Conservation (phyloP, 2,888 invertebrate genomes). For the Mythimna impura region DNA sequence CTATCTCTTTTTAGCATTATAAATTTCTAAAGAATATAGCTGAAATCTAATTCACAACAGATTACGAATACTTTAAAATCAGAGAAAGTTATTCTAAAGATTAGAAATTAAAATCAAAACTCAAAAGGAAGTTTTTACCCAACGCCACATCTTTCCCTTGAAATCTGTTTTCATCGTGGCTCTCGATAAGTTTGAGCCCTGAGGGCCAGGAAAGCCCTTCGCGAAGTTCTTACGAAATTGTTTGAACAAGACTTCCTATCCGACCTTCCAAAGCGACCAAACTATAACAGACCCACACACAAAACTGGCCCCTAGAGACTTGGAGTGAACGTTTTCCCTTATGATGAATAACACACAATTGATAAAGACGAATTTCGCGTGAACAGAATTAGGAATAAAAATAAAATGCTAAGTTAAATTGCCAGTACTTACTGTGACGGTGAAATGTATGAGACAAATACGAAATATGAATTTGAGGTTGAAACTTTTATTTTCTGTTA, state of each 20-base stretch:
- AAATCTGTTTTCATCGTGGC: slow-evolving; percentile 70
- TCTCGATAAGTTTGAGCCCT: slow-evolving; percentile 83
- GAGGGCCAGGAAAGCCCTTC: slow-evolving; percentile 80
- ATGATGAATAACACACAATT: slow-evolving; percentile 65
- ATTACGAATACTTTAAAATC: slow-evolving; percentile 21
- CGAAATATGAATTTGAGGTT: slow-evolving; percentile 59
- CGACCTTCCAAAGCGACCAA: slow-evolving; percentile 65
- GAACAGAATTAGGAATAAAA: slow-evolving; percentile 60
- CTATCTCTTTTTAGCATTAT: too few species aligned
- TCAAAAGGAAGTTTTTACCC: slow-evolving; percentile 59
- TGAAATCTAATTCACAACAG: slow-evolving; percentile 9
- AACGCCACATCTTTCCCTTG: slow-evolving; percentile 65
- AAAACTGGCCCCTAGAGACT: slow-evolving; percentile 73
- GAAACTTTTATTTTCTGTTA: slow-evolving; percentile 23
- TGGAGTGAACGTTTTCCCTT: slow-evolving; percentile 63
- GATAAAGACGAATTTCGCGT: slow-evolving; percentile 73
- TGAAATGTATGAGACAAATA: slow-evolving; percentile 64
- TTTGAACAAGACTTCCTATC: slow-evolving; percentile 79
- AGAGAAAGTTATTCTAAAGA: slow-evolving; percentile 33
- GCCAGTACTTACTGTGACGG: slow-evolving; percentile 62
- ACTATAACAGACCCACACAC: slow-evolving; percentile 68
- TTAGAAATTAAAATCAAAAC: slow-evolving; percentile 43
- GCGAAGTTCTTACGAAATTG: slow-evolving; percentile 87
- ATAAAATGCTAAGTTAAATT: slow-evolving; percentile 64
- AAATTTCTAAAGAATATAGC: not conserved